Evolutionary conservation across 2,113 vertebrate genomes (phyloP).

Genomic region (Microcebus tavaratra): DNA sequence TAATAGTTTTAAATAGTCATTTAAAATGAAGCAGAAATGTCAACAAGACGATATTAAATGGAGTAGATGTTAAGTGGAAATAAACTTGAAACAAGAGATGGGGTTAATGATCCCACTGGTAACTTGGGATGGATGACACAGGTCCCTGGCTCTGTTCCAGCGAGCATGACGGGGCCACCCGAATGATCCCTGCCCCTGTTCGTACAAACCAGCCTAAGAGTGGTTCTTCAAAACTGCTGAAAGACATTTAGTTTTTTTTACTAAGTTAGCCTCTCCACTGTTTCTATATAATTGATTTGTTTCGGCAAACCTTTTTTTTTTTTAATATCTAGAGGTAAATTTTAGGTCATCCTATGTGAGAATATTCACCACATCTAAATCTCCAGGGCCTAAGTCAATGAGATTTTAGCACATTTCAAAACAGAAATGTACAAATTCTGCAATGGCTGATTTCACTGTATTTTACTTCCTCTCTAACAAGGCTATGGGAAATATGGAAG

Average conservation of each 20-base stretch:
- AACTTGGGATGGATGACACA: neutral
- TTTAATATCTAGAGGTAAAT: neutral
- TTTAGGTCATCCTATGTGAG: neutral
- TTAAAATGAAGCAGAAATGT: conserved; percentile 40
- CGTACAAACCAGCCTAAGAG: neutral
- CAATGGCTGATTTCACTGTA: neutral
- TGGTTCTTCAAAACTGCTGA: neutral
- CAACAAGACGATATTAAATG: neutral
- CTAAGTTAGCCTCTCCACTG: neutral
- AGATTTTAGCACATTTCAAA: neutral
- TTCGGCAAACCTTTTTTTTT: neutral
- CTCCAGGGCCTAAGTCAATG: neutral
- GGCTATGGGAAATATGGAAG: neutral
- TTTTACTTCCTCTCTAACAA: neutral
- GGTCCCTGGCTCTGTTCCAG: neutral
- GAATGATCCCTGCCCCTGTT: neutral
- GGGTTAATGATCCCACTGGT: neutral
- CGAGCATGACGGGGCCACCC: neutral
- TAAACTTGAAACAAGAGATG: neutral
- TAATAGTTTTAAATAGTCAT: conserved; percentile 24
- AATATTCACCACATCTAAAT: neutral
- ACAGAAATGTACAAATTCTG: neutral
- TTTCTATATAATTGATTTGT: neutral
- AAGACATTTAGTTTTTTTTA: neutral
- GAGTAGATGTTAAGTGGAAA: conserved; percentile 15